Conservation (phyloP, 1,140 invertebrate species). For the Carposina sasakii region DNA sequence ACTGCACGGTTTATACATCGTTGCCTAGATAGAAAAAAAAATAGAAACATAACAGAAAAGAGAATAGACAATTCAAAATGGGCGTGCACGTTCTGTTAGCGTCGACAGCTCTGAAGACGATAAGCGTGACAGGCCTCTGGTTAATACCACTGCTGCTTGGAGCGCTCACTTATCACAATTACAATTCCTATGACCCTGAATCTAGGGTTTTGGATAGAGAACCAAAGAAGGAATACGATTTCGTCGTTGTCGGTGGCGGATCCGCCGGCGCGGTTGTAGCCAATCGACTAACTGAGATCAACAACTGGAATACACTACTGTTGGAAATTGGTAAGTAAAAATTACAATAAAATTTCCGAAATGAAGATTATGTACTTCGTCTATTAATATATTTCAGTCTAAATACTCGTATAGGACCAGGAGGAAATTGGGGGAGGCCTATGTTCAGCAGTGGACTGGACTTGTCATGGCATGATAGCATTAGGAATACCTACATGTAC, state of each 20-base stretch:
- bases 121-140: constrained; percentile 85
- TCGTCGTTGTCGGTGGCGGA: constrained; percentile 91
- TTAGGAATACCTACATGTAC: too few species aligned
- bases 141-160: constrained; percentile 86
- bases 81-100: constrained; percentile 81
- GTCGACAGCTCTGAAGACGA: constrained; percentile 82
- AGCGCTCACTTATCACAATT: constrained; percentile 86
- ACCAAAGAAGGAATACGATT: constrained; percentile 83
- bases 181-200: constrained; percentile 87
- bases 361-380: too few species aligned
- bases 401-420: too few species aligned
- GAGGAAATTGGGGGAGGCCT: too few species aligned
- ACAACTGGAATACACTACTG: constrained; percentile 86
- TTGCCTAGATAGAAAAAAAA: too few species aligned
- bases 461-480: too few species aligned
- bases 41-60: too few species aligned
- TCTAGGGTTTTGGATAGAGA: constrained; percentile 72
- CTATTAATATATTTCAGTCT: too few species aligned
- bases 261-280: constrained; percentile 95
- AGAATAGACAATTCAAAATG: constrained; percentile 69
- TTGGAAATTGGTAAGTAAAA: constrained; percentile 81
- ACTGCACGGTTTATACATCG: too few species aligned
- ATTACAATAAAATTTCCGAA: too few species aligned
- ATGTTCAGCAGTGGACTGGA: too few species aligned
- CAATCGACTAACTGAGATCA: constrained; percentile 87